Evolutionary conservation across 2,797 vertebrate species (phyloP).

Genomic region (Silurus lanzhouensis): DNA sequence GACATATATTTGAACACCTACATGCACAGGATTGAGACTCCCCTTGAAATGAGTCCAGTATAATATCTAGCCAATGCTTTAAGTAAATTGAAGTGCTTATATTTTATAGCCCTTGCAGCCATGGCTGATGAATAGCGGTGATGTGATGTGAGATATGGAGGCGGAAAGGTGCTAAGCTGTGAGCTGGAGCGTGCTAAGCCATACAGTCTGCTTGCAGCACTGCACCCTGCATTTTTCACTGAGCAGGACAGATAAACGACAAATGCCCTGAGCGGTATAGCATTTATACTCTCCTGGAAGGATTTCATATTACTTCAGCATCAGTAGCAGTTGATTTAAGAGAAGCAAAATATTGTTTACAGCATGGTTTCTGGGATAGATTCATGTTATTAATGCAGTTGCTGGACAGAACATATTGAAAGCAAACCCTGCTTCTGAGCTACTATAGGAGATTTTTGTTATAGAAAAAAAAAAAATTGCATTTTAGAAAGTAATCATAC

Average conservation of each 20-base stretch:
- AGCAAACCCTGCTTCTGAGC: background rate
- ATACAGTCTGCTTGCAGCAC: background rate
- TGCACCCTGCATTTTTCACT: conserved; percentile 7
- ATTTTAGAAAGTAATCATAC: background rate
- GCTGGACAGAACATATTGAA: background rate
- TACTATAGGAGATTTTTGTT: conserved; percentile 1
- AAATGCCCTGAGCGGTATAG: background rate
- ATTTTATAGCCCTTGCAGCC: conserved; percentile 35
- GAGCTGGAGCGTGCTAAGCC: conserved; percentile 11
- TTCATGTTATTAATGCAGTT: background rate
- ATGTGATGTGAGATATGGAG: conserved; percentile 40
- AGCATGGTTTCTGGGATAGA: background rate
- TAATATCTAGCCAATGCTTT: conserved; percentile 37
- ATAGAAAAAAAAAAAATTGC: background rate
- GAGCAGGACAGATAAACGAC: conserved; percentile 11
- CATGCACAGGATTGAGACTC: background rate
- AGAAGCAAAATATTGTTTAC: conserved; percentile 1
- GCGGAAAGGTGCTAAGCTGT: conserved; percentile 47
- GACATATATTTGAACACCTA: background rate
- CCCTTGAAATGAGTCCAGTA: conserved; percentile 20
- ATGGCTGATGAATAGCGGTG: conserved; percentile 44
- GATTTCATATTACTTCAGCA: conserved; percentile 14
- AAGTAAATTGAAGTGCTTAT: conserved; percentile 55
- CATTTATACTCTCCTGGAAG: conserved; percentile 1
- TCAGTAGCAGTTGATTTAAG: background rate